These are phyloP conservation scores for Drosophila mettleri DNA, from an alignment of 2,888 invertebrate species.

Conservation along the genomic window DNA sequence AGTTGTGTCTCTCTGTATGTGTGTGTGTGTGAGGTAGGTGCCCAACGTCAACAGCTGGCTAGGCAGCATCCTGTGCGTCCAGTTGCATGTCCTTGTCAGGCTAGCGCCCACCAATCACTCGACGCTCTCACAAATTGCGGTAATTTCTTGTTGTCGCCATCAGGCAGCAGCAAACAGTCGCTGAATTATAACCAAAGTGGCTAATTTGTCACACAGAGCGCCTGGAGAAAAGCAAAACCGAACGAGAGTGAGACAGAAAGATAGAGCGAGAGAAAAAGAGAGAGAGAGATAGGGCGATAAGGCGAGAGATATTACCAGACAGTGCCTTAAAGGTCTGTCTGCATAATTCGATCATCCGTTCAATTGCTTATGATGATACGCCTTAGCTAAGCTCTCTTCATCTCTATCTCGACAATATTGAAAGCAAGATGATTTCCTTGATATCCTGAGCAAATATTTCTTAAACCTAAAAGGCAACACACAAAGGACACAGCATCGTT, in stretches of 20 bases:
- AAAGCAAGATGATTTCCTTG: slow-evolving; percentile 56
- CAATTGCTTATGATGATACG: slow-evolving; percentile 72
- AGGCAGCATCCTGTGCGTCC: slow-evolving; percentile 26
- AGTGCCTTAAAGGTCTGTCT: slow-evolving; percentile 34
- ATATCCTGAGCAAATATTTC: slow-evolving; percentile 66
- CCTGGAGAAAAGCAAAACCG: slow-evolving; percentile 15
- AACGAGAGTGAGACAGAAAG: slow-evolving; percentile 1
- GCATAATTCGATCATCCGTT: slow-evolving; percentile 74
- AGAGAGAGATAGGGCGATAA: not conserved
- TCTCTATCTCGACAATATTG: slow-evolving; percentile 3
- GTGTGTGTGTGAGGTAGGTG: slow-evolving; percentile 45
- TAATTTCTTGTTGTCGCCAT: slow-evolving; percentile 79
- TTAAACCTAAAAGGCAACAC: slow-evolving; percentile 42
- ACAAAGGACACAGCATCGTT: slow-evolving; percentile 55
- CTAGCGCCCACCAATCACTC: slow-evolving; percentile 72
- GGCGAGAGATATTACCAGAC: slow-evolving; percentile 16
- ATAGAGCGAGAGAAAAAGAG: slow-evolving; percentile 8
- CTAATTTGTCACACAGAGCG: slow-evolving; percentile 71
- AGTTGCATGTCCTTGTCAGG: slow-evolving; percentile 34
- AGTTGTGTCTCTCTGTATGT: slow-evolving; percentile 24
- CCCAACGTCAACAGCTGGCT: slow-evolving; percentile 48
- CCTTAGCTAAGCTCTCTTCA: slow-evolving; percentile 5
- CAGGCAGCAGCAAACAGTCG: slow-evolving; percentile 56
- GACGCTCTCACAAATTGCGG: slow-evolving; percentile 74
- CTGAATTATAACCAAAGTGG: slow-evolving; percentile 77